Percentiles rank a stretch among this genome's conserved stretches.
phyloP scores from a whole-genome alignment of 2,888 invertebrate species.

The Dendrolimus pini region DNA sequence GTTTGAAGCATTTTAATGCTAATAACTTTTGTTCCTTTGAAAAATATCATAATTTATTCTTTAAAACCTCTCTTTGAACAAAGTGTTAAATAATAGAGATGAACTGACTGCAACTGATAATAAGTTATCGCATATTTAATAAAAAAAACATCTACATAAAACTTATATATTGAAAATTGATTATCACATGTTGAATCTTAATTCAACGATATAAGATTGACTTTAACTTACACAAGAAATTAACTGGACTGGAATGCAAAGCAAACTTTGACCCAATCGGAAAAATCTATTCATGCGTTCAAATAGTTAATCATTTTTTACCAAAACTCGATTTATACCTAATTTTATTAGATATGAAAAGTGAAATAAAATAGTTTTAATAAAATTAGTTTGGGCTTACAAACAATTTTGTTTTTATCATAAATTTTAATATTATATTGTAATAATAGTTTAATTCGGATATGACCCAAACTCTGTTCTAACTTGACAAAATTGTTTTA shows the following conservation, averaged over 20 bases:
- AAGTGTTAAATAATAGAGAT: constrained; percentile 23
- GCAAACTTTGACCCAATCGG: constrained; percentile 34
- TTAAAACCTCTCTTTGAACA: constrained; percentile 24
- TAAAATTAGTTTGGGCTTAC: too few relatives aligned
- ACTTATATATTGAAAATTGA: constrained; percentile 29
- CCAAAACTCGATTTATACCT: too few relatives aligned
- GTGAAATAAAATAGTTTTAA: too few relatives aligned
- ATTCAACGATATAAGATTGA: background rate
- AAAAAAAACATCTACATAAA: constrained; percentile 43
- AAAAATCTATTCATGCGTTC: too few relatives aligned
- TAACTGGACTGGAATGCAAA: constrained; percentile 6
- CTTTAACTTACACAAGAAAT: too few relatives aligned
- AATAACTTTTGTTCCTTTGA: constrained; percentile 53
- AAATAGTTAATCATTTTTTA: too few relatives aligned
- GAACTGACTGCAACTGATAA: constrained; percentile 33
- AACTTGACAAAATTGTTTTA: too few relatives aligned
- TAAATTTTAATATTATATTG: too few relatives aligned
- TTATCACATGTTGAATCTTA: background rate
- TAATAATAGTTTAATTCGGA: too few relatives aligned
- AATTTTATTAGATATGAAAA: too few relatives aligned
- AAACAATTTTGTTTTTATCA: too few relatives aligned
- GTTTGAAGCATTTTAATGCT: constrained; percentile 58
- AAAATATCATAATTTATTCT: constrained; percentile 49
- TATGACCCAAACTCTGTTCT: too few relatives aligned
- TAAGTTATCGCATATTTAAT: constrained; percentile 34